These are phyloP conservation scores for Helicoverpa assulta DNA, from an alignment of 2,888 invertebrate species.

Conservation along the genomic window DNA sequence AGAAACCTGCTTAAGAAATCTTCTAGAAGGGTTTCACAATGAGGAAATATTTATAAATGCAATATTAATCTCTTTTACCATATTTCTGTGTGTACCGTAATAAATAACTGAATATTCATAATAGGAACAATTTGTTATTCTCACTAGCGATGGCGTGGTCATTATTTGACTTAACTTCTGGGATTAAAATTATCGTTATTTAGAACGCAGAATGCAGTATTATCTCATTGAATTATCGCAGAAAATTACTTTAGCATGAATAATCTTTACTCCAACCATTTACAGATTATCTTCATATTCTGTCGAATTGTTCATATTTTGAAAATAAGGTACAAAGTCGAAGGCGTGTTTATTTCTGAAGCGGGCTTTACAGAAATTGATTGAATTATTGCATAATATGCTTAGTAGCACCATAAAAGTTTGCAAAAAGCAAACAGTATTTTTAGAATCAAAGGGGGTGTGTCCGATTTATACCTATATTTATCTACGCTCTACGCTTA, in stretches of 20 bases:
- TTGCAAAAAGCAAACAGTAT: too few species aligned
- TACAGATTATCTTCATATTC: neutral
- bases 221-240: neutral
- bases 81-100: neutral
- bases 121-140: neutral
- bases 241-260: too few species aligned
- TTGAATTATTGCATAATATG: too few species aligned
- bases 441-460: slow-evolving; percentile 39
- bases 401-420: too few species aligned
- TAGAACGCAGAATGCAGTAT: slow-evolving; percentile 14
- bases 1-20: slow-evolving; percentile 5
- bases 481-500: neutral
- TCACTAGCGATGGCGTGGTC: neutral
- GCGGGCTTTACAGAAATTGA: too few species aligned
- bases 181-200: neutral
- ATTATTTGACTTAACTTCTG: slow-evolving; percentile 3
- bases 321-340: too few species aligned
- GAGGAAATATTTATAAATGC: slow-evolving; percentile 21
- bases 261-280: slow-evolving; percentile 3
- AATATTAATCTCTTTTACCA: neutral
- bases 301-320: too few species aligned
- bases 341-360: too few species aligned
- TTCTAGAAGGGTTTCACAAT: slow-evolving; percentile 18
- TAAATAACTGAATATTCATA: slow-evolving; percentile 9
- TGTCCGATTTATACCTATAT: slow-evolving; percentile 26